Evolutionary conservation across 2,888 invertebrate species (phyloP).

Genomic region (Amorpha juglandis): DNA sequence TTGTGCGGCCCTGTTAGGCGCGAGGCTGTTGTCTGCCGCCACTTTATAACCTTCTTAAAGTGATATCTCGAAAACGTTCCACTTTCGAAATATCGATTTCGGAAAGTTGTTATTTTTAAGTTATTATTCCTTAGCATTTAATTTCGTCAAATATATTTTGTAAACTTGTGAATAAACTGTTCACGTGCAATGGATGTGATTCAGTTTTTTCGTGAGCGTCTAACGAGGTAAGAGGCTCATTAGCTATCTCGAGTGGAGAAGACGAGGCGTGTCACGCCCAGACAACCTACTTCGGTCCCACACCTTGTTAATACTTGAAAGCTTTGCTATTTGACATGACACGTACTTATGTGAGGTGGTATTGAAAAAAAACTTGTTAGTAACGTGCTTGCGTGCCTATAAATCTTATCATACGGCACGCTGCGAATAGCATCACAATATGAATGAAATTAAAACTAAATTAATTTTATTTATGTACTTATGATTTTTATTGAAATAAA

Average conservation of each 20-base stretch:
- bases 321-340: constrained; percentile 24
- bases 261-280: constrained; percentile 29
- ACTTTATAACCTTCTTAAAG: no score
- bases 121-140: no score
- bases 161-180: background rate
- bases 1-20: no score
- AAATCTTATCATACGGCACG: no score
- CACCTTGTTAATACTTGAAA: constrained; percentile 28
- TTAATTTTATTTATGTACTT: no score
- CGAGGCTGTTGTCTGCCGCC: no score
- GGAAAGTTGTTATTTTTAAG: no score
- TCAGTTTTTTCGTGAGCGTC: constrained; percentile 27
- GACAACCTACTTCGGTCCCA: constrained; percentile 25
- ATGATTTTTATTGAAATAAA: no score
- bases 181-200: background rate
- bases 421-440: background rate
- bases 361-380: constrained; percentile 21
- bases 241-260: constrained; percentile 33
- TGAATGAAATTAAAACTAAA: no score
- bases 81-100: no score
- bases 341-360: constrained; percentile 8
- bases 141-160: background rate
- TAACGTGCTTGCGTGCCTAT: no score
- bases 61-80: no score
- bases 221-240: constrained; percentile 35